Evolutionary conservation across 2,797 vertebrate genomes (phyloP).

Genomic region (Enteromius paludinosus): DNA sequence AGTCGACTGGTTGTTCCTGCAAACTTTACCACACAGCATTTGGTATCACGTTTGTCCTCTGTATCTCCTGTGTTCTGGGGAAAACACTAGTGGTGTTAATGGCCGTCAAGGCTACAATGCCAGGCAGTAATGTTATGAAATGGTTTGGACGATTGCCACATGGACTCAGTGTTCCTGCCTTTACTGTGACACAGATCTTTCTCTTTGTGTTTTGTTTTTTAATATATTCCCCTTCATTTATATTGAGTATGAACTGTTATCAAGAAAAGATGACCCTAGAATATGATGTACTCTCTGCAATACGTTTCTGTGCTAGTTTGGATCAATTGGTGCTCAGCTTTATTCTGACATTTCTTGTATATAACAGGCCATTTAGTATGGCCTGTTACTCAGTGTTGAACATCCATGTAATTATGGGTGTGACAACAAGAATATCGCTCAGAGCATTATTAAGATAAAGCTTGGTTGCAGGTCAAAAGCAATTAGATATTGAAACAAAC

Average conservation of each 20-base stretch:
- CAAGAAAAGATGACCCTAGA: conserved; percentile 44
- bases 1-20: conserved; percentile 73
- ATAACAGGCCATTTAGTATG: conserved; percentile 35
- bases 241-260: conserved; percentile 28
- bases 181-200: conserved; percentile 35
- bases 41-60: conserved; percentile 74
- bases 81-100: conserved; percentile 75
- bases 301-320: conserved; percentile 31
- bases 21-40: conserved; percentile 72
- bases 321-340: conserved; percentile 39
- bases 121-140: conserved; percentile 68
- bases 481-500: background rate
- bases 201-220: conserved; percentile 47
- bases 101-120: conserved; percentile 70
- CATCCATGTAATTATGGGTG: conserved; percentile 10
- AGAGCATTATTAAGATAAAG: conserved; percentile 8
- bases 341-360: conserved; percentile 42
- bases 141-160: conserved; percentile 68
- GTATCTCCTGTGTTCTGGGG: conserved; percentile 72
- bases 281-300: conserved; percentile 28
- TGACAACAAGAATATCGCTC: conserved; percentile 12
- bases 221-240: conserved; percentile 25
- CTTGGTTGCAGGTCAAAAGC: background rate
- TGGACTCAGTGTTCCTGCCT: conserved; percentile 44
- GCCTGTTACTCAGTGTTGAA: conserved; percentile 31